A percentile compares a stretch with the other conserved stretches of the same genome.
Evolutionary conservation across 1,140 invertebrate genomes (phyloP).

Genomic region (Harpegnathos saltator): DNA sequence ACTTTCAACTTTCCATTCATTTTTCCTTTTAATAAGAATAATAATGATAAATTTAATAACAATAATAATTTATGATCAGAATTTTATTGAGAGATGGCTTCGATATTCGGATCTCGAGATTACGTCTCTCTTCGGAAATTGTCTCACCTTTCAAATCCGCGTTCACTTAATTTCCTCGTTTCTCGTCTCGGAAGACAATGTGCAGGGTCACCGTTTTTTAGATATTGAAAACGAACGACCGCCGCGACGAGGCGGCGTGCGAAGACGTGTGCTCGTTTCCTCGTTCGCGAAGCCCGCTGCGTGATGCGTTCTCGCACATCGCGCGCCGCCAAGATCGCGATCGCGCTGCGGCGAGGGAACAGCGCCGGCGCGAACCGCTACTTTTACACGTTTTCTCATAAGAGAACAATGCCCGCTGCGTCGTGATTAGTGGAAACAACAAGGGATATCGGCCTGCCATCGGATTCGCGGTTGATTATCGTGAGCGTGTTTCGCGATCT

Average conservation of each 20-base stretch:
- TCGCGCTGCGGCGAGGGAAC: slow-evolving; percentile 10
- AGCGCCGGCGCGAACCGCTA: slow-evolving; percentile 30
- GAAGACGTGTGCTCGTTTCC: neutral
- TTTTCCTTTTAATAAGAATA: too few species aligned
- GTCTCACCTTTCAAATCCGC: too few species aligned
- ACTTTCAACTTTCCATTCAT: too few species aligned
- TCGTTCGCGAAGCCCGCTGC: neutral
- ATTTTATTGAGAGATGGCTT: too few species aligned
- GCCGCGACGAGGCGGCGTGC: neutral
- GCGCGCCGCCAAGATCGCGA: slow-evolving; percentile 37
- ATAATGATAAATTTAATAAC: too few species aligned
- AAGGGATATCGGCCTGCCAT: slow-evolving; percentile 21
- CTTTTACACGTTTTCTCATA: slow-evolving; percentile 59
- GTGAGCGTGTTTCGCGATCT: neutral
- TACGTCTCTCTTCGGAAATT: too few species aligned
- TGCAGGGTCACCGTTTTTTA: neutral
- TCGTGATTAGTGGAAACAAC: slow-evolving; percentile 67
- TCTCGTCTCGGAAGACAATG: too few species aligned
- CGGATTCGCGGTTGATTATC: slow-evolving; percentile 43
- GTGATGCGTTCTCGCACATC: slow-evolving; percentile 33
- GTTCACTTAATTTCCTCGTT: too few species aligned
- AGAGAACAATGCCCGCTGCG: slow-evolving; percentile 68
- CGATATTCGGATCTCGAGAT: too few species aligned
- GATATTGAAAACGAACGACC: slow-evolving; percentile 44
- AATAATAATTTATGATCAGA: too few species aligned